These are phyloP conservation scores for Musca vetustissima DNA, from an alignment of 1,140 invertebrate species.

Conservation along the genomic window DNA sequence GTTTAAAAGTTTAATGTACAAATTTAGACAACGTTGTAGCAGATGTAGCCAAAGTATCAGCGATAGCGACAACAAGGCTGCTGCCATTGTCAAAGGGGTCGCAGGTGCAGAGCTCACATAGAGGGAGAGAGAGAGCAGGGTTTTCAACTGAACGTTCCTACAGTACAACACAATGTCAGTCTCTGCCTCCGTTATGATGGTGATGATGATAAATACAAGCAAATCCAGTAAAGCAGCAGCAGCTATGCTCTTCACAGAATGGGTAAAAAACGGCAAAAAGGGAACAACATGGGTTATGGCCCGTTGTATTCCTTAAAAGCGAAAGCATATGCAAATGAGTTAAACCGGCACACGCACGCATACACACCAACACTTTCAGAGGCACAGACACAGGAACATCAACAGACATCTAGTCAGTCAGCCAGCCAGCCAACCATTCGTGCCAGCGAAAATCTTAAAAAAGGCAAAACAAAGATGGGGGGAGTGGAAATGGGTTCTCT, in stretches of 20 bases:
- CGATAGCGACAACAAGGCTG: background rate
- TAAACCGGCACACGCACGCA: background rate
- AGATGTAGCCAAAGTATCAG: background rate
- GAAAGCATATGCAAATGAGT: constrained; percentile 55
- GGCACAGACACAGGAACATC: too few species aligned
- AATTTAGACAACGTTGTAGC: background rate
- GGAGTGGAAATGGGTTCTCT: background rate
- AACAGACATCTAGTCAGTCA: too few species aligned
- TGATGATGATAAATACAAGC: too few species aligned
- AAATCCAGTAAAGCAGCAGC: background rate
- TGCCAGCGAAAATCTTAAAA: too few species aligned
- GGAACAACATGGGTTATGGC: constrained; percentile 4
- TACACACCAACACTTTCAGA: constrained; percentile 14
- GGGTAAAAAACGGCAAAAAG: background rate
- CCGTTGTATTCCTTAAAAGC: constrained; percentile 36
- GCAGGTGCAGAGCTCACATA: constrained; percentile 24
- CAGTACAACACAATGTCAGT: background rate
- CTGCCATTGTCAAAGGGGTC: constrained; percentile 22
- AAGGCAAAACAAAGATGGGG: background rate
- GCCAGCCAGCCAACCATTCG: too few species aligned
- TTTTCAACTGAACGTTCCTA: background rate
- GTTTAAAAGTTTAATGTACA: constrained; percentile 11
- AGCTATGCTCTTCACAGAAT: too few species aligned
- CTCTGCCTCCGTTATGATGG: too few species aligned
- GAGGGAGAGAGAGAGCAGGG: too few species aligned